Base-by-base conservation (phyloP, 2,888 invertebrate genomes). In the Neuroscelio doddi region DNA sequence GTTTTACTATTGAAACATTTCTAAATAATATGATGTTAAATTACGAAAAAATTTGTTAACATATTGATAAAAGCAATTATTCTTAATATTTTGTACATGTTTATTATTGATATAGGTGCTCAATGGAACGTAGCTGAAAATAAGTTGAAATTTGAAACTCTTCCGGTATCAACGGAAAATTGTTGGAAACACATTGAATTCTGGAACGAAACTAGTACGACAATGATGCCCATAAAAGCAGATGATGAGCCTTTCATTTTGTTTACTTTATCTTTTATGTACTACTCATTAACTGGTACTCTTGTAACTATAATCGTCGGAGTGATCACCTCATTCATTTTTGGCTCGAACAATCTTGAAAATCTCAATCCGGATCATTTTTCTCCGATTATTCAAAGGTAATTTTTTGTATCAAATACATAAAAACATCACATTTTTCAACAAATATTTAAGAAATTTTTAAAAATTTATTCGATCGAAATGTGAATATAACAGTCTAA, bases 251-350 rank as follows among this genome's bases (percentile, higher is more conserved):
- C 83, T 1, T 87, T 88, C 58, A 85, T 87, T 24, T 80, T 92
- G 2, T 92, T 90, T 81, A 85, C 88, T 10, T 86, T 92, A 55
- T 90, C 91, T 0, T 91, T 91, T 81, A 89, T 91, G 66, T 92
- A 90, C 83, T 91, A 91, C 74, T 88, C 90, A 0, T 84, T 89
- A 9, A 87, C 90, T 1, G 92, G 91, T 0, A 88, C 88, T 1
- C 72, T 88, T 0, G 83, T 89, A 0, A 88, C 89, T 0, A 85
- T 91, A 1, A 78, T 89, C 1, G 86, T 91, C 1, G 91, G 90
- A 0, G 82, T 90, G 1, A 81, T 88, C n/a, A 88, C 90, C 80
- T 91, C 91, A 74, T 88, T 89, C 69, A 71, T 90, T 38, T 89
- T 89, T 0, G 88, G 88, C 0, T 85, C 86, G 42, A 85, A 87